phyloP scores from a whole-genome alignment of 2,797 vertebrate species.

The Valencia hispanica region DNA sequence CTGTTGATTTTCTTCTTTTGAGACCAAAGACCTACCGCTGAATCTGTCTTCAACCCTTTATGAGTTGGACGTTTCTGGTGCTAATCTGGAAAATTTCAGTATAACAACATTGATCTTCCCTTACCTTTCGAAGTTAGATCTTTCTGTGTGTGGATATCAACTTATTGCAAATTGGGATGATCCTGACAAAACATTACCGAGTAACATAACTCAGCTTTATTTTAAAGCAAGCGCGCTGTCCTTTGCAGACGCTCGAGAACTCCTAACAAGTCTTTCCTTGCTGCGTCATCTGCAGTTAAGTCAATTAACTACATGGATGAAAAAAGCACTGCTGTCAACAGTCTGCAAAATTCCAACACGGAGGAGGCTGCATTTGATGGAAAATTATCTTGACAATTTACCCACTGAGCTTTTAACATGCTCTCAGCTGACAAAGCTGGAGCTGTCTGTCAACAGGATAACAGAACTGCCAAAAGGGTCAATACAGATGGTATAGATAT shows the following conservation, averaged over 20 bases:
- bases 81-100: slow-evolving; percentile 11
- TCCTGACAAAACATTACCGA: slow-evolving; percentile 15
- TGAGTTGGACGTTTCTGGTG: background rate
- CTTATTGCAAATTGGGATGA: slow-evolving; percentile 14
- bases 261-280: slow-evolving; percentile 13
- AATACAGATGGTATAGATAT: too few species aligned
- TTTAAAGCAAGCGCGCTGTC: rapidly evolving
- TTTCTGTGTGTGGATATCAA: rapidly evolving
- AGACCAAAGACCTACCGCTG: slow-evolving; percentile 26
- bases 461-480: background rate
- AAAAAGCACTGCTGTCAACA: slow-evolving; percentile 3
- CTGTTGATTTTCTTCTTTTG: slow-evolving; percentile 5
- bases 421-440: slow-evolving; percentile 16
- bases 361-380: slow-evolving; percentile 1
- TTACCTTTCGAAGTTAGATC: background rate
- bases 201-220: background rate
- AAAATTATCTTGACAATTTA: rapidly evolving
- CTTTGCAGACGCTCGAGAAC: background rate
- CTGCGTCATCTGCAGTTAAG: slow-evolving; percentile 14
- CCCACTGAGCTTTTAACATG: slow-evolving; percentile 8
- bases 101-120: slow-evolving; percentile 35
- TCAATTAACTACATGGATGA: background rate
- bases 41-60: slow-evolving; percentile 19
- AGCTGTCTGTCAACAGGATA: rapidly evolving
- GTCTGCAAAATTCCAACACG: slow-evolving; percentile 30